phyloP scores from a whole-genome alignment of 2,888 invertebrate genomes.

The Oxycera nigricornis region DNA sequence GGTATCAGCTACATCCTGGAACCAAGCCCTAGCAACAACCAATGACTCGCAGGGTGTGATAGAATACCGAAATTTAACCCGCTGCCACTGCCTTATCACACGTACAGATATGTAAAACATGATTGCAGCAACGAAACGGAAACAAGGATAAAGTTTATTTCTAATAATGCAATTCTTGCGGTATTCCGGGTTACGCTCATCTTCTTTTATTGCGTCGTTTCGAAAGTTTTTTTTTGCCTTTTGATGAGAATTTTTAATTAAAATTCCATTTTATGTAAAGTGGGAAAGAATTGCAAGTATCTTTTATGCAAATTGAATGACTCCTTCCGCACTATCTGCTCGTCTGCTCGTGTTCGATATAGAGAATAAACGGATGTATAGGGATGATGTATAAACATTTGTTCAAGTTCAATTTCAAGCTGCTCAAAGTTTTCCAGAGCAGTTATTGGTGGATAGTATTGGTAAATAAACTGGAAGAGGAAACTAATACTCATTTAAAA shows the following conservation, averaged over 20 bases:
- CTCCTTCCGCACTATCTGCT: background rate
- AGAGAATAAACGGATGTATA: background rate
- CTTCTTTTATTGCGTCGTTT: slow-evolving; percentile 24
- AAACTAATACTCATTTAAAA: too few species aligned
- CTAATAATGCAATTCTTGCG: slow-evolving; percentile 20
- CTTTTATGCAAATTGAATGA: slow-evolving; percentile 28
- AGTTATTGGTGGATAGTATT: too few species aligned
- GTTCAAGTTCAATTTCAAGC: background rate
- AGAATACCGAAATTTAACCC: background rate
- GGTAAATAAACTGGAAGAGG: too few species aligned
- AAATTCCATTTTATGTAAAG: slow-evolving; percentile 34
- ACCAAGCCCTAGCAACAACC: background rate
- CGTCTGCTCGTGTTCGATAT: background rate
- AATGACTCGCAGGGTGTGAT: background rate
- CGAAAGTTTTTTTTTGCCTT: background rate
- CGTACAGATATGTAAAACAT: background rate
- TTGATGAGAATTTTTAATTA: slow-evolving; percentile 35
- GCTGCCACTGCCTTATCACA: background rate
- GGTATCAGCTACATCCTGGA: background rate
- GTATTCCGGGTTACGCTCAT: slow-evolving; percentile 18
- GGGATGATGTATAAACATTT: background rate
- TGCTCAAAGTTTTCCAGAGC: background rate
- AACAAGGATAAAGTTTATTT: slow-evolving; percentile 17
- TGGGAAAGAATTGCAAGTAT: slow-evolving; percentile 25
- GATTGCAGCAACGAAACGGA: background rate